These are phyloP conservation scores for Actinostola sp. DNA, from an alignment of 92 coral and sea anemone genomes.

Conservation along the genomic window DNA sequence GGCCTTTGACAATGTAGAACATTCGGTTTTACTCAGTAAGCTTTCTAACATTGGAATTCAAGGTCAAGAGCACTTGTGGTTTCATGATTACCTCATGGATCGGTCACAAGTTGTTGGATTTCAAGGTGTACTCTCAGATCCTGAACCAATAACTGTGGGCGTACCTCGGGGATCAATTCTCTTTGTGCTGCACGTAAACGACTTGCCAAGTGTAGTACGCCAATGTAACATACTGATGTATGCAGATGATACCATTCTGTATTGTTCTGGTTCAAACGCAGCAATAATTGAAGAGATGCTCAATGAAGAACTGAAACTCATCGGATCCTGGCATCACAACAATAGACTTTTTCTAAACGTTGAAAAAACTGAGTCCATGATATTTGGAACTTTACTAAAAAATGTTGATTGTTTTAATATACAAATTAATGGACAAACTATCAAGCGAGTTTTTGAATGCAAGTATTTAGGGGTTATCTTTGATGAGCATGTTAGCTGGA, in stretches of 20 bases:
- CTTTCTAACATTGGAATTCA: slow-evolving; percentile 17
- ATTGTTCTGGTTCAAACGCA: slow-evolving; percentile 25
- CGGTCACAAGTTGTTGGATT: slow-evolving; percentile 35
- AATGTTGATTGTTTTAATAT: no score
- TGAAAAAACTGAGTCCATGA: no score
- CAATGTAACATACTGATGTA: slow-evolving; percentile 29
- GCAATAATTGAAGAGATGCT: slow-evolving; percentile 30
- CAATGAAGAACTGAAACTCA: slow-evolving; percentile 18
- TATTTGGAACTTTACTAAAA: no score
- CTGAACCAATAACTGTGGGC: slow-evolving; percentile 24
- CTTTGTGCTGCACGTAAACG: slow-evolving; percentile 7
- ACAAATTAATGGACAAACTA: no score
- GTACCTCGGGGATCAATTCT: slow-evolving; percentile 49
- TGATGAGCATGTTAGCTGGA: no score
- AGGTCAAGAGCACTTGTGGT: slow-evolving; percentile 15
- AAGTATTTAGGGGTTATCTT: no score
- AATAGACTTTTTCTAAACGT: no score
- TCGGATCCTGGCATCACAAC: no score
- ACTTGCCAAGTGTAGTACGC: slow-evolving; percentile 3
- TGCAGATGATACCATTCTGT: slow-evolving; percentile 33
- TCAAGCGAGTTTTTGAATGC: no score
- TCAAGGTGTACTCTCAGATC: slow-evolving; percentile 33
- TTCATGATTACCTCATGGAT: slow-evolving; percentile 6
- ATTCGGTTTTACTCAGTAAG: slow-evolving; percentile 16
- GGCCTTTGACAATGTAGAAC: slow-evolving; percentile 26